Evolutionary conservation across 1,140 invertebrate genomes (phyloP).

Genomic region (Diorhabda sublineata): DNA sequence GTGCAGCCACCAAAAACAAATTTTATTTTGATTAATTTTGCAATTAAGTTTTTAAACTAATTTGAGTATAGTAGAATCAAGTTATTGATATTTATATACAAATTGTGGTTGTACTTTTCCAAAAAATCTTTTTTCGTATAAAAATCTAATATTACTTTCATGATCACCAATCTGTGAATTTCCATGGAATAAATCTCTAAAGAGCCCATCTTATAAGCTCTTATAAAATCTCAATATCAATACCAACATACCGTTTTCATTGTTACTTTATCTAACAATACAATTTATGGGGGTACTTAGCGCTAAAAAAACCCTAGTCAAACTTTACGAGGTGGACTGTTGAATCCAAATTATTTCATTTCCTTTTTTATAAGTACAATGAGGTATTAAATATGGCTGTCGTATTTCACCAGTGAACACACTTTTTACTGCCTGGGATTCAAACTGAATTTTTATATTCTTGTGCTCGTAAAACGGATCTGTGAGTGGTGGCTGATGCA

Average conservation of each 20-base stretch:
- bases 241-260: conserved; percentile 2
- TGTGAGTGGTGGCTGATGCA: not conserved
- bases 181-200: not conserved
- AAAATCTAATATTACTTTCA: too few relatives aligned
- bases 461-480: conserved; percentile 18
- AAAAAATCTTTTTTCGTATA: too few relatives aligned
- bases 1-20: too few relatives aligned
- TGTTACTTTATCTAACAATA: conserved; percentile 6
- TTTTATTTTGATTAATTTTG: too few relatives aligned
- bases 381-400: conserved; percentile 20
- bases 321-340: conserved; percentile 21
- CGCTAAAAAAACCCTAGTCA: conserved; percentile 10
- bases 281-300: conserved; percentile 12
- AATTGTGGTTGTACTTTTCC: too few relatives aligned
- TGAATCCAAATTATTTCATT: conserved; percentile 25
- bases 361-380: conserved; percentile 21
- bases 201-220: not conserved
- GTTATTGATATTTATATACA: too few relatives aligned
- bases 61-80: too few relatives aligned
- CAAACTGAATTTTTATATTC: conserved; percentile 23
- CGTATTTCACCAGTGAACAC: conserved; percentile 22
- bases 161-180: not conserved
- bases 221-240: conserved; percentile 1
- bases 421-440: conserved; percentile 27
- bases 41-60: too few relatives aligned